Percentiles rank a stretch among this genome's conserved stretches.
Conservation (phyloP, 2,797 vertebrate genomes). For the Argyrosomus regius region DNA sequence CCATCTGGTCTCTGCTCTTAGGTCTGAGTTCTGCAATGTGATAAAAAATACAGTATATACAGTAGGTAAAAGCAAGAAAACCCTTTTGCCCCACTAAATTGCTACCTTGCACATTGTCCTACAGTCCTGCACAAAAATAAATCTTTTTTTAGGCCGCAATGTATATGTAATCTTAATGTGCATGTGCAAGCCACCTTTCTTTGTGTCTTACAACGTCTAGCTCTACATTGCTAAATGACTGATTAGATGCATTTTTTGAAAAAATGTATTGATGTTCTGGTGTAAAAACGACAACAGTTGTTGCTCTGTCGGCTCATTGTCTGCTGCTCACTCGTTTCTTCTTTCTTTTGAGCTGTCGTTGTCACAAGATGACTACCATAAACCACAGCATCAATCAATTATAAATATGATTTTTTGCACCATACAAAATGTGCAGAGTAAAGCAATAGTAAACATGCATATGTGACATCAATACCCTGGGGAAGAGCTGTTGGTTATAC, state of each 20-base stretch:
- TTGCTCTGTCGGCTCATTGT: not conserved
- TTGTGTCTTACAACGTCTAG: not conserved
- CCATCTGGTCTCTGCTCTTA: not conserved
- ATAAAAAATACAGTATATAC: not conserved
- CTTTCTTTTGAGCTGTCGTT: not conserved
- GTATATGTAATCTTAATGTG: not conserved
- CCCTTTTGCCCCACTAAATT: not conserved
- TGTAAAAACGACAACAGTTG: not conserved
- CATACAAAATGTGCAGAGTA: constrained; percentile 13
- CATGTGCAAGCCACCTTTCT: not conserved
- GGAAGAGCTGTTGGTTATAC: not conserved
- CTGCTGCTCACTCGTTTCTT: not conserved
- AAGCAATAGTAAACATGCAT: not conserved
- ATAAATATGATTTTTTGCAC: not conserved
- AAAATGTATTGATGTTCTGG: not conserved
- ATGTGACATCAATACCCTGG: not conserved
- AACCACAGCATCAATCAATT: not conserved
- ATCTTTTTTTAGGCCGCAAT: not conserved
- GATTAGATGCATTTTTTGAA: not conserved
- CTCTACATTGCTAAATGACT: not conserved
- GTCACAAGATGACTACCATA: not conserved
- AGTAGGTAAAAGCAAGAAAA: no score
- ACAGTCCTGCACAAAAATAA: no score
- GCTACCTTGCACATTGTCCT: not conserved
- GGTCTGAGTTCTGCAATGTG: not conserved